These are phyloP conservation scores for Damaliscus lunatus DNA, from an alignment of 2,113 vertebrate species.

Conservation along the genomic window DNA sequence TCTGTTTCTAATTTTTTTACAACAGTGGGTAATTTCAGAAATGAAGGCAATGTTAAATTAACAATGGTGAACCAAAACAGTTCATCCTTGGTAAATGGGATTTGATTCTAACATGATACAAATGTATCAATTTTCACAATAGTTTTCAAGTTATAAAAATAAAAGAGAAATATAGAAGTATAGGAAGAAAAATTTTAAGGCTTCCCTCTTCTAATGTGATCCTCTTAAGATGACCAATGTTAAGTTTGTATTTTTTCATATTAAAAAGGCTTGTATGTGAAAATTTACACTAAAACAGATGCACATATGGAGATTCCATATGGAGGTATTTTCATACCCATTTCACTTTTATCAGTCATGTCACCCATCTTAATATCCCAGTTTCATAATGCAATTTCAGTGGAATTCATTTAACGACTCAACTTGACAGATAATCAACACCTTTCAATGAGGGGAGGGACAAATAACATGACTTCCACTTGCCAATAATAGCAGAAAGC, in stretches of 20 bases:
- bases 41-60: not conserved
- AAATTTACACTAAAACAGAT: not conserved
- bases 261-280: not conserved
- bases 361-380: not conserved
- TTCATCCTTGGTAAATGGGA: not conserved
- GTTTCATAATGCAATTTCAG: not conserved
- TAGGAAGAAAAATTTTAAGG: not conserved
- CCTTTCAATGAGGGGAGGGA: not conserved
- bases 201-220: not conserved
- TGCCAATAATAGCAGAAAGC: not conserved
- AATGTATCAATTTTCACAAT: not conserved
- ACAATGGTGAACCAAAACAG: not conserved
- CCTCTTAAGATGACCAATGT: not conserved
- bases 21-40: not conserved
- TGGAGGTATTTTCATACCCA: slow-evolving; percentile 19
- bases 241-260: not conserved
- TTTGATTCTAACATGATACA: not conserved
- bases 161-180: not conserved
- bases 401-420: not conserved
- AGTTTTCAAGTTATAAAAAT: not conserved
- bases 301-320: not conserved
- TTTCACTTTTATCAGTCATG: slow-evolving; percentile 19
- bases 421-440: not conserved
- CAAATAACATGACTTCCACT: not conserved
- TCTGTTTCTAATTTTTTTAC: not conserved